phyloP scores from a whole-genome alignment of 2,113 vertebrate species.

The Arenaria interpres region DNA sequence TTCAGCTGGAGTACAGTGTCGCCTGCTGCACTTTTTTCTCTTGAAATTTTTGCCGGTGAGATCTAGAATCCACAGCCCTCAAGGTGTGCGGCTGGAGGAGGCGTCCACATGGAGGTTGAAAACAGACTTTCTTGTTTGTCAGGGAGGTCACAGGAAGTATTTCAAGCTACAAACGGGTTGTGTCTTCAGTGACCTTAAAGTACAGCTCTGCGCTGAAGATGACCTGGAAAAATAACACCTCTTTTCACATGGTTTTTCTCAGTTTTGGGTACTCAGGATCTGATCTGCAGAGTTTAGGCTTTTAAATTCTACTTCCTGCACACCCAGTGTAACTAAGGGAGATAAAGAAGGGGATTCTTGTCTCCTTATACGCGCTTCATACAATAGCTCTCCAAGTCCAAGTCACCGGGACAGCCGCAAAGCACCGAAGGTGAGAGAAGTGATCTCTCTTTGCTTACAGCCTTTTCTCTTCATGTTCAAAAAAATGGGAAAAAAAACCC shows the following conservation, averaged over 20 bases:
- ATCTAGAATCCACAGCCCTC: neutral
- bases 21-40: neutral
- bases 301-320: neutral
- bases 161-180: neutral
- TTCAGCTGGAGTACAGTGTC: neutral
- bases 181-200: neutral
- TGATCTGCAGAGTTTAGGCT: neutral
- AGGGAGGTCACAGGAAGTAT: neutral
- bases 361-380: neutral
- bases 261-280: neutral
- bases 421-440: neutral
- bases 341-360: neutral
- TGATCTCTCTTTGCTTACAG: neutral
- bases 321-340: neutral
- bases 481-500: neutral
- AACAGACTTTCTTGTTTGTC: neutral
- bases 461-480: neutral
- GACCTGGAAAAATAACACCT: neutral
- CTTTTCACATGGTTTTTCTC: neutral
- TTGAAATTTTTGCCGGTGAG: neutral
- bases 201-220: neutral
- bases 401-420: neutral
- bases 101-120: neutral
- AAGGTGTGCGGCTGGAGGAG: neutral
- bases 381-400: neutral